phyloP scores from a whole-genome alignment of 2,888 invertebrate genomes.

The Pachycephus smyrnensis region DNA sequence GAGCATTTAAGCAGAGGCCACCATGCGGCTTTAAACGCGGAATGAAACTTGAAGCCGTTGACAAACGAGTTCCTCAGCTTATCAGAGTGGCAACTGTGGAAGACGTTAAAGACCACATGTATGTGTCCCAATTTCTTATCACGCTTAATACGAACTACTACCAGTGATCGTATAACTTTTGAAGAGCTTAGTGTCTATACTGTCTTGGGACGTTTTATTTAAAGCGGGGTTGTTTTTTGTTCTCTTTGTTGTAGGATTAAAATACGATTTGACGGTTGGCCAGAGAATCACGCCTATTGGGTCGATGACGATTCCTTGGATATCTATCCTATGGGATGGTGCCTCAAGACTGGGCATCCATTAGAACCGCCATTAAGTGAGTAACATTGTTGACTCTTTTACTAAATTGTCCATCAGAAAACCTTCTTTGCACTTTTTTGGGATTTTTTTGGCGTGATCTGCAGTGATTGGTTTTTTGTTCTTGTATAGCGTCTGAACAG shows the following conservation, averaged over 20 bases:
- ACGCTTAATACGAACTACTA: neutral
- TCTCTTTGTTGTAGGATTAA: constrained; percentile 55
- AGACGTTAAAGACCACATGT: constrained; percentile 77
- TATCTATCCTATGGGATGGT: constrained; percentile 94
- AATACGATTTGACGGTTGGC: constrained; percentile 92
- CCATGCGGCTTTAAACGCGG: constrained; percentile 84
- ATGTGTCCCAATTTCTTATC: constrained; percentile 1
- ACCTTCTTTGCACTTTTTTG: constrained; percentile 6
- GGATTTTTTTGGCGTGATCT: constrained; percentile 3
- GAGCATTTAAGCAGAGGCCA: constrained; percentile 84
- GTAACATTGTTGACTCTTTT: constrained; percentile 37
- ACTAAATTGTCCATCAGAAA: constrained; percentile 10
- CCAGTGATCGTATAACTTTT: neutral
- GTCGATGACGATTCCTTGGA: constrained; percentile 91
- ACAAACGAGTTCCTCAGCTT: constrained; percentile 83
- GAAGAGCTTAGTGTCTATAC: neutral
- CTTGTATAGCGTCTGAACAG: constrained; percentile 73
- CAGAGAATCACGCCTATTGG: constrained; percentile 86
- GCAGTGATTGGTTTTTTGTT: constrained; percentile 26
- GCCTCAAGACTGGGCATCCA: constrained; percentile 87
- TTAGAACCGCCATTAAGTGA: constrained; percentile 86
- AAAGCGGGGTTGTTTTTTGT: constrained; percentile 60
- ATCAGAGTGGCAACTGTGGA: constrained; percentile 88
- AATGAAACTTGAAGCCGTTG: constrained; percentile 91
- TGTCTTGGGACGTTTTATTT: constrained; percentile 2